phyloP scores from a whole-genome alignment of 2,113 vertebrate species.

The Pteronura brasiliensis region DNA sequence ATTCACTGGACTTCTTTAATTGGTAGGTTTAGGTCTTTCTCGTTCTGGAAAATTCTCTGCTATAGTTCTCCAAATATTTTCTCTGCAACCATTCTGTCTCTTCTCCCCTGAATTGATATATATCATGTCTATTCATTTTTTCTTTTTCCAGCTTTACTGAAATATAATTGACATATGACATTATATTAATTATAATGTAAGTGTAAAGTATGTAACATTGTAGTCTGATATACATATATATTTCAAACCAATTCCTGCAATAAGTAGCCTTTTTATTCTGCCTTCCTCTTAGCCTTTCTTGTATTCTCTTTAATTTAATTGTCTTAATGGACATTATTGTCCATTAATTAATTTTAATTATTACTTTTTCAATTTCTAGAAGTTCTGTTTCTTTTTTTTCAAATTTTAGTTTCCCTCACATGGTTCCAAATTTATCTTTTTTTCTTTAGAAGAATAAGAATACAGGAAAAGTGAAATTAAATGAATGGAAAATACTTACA shows the following conservation, averaged over 20 bases:
- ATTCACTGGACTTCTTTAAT: not conserved
- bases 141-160: not conserved
- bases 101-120: not conserved
- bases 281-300: not conserved
- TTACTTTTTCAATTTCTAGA: not conserved
- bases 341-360: not conserved
- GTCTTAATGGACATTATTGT: not conserved
- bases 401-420: not conserved
- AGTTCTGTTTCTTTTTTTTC: not conserved
- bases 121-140: not conserved
- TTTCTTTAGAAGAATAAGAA: not conserved
- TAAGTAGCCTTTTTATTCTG: not conserved
- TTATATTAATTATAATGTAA: not conserved
- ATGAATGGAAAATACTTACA: not conserved
- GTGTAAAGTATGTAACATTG: not conserved
- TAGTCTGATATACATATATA: not conserved
- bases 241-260: not conserved
- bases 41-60: not conserved
- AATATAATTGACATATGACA: not conserved
- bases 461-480: not conserved
- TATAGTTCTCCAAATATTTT: not conserved
- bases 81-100: not conserved
- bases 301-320: no score
- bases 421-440: not conserved
- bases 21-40: not conserved